Conservation (phyloP, 1,140 invertebrate species). For the Saccostrea glomerata region DNA sequence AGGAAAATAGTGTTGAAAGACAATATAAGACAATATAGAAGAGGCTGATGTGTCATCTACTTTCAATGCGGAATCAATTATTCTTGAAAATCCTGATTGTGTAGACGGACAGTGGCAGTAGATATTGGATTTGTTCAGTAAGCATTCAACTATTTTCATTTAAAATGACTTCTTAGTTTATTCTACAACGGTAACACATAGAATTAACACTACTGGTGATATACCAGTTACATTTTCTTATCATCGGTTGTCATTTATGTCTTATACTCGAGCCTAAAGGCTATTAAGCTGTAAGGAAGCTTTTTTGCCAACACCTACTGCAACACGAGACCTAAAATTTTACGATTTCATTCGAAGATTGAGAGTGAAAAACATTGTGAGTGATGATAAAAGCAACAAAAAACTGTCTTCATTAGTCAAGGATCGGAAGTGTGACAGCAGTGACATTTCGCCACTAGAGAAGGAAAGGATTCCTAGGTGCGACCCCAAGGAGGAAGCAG, state of each 20-base stretch:
- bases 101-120: not conserved
- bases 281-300: too few relatives aligned
- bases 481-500: too few relatives aligned
- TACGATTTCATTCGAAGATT: too few relatives aligned
- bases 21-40: not conserved
- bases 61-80: not conserved
- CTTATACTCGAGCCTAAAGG: too few relatives aligned
- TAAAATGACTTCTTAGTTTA: constrained; percentile 19
- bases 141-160: constrained; percentile 18
- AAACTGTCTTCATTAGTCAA: too few relatives aligned
- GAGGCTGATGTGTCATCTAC: not conserved
- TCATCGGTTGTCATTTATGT: constrained; percentile 15
- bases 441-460: too few relatives aligned
- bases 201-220: not conserved
- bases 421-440: too few relatives aligned
- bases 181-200: constrained; percentile 22
- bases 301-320: too few relatives aligned
- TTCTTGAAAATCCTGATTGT: not conserved
- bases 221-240: constrained; percentile 15
- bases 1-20: constrained; percentile 36
- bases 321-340: too few relatives aligned
- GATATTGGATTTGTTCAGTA: not conserved
- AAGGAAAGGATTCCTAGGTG: too few relatives aligned
- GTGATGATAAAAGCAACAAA: too few relatives aligned
- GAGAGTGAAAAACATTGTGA: too few relatives aligned